Percentiles rank a stretch among this genome's conserved stretches.
Conservation (phyloP, 2,888 invertebrate genomes). For the Stenurella melanura region DNA sequence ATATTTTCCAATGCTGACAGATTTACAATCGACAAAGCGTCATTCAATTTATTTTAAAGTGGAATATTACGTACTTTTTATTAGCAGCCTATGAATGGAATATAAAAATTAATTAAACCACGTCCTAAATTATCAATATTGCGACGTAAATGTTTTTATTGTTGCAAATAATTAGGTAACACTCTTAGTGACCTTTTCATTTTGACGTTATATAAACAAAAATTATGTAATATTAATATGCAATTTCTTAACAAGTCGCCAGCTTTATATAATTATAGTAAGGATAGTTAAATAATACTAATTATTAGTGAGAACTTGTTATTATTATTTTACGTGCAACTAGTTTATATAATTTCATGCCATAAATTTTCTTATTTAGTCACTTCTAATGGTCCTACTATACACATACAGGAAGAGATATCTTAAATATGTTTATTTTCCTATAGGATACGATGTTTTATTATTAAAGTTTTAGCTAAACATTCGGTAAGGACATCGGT, state of each 20-base stretch:
- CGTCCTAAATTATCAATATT: not conserved
- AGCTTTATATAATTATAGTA: conserved; percentile 25
- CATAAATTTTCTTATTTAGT: not conserved
- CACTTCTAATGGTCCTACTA: not conserved
- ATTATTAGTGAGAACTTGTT: conserved; percentile 30
- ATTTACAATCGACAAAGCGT: not conserved
- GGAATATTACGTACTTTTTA: conserved; percentile 1
- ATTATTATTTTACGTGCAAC: conserved; percentile 5
- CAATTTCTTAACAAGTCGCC: conserved; percentile 17
- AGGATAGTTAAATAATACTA: conserved; percentile 25
- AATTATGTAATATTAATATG: conserved; percentile 14
- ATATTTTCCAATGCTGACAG: not conserved
- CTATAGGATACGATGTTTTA: conserved; percentile 27
- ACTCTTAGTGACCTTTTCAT: conserved; percentile 8
- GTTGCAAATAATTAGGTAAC: conserved; percentile 12
- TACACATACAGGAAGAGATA: conserved; percentile 15
- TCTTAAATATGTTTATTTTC: conserved; percentile 10
- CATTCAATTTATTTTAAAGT: conserved; percentile 1
- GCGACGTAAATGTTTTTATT: not conserved
- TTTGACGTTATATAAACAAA: conserved; percentile 10
- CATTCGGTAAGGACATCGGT: not conserved
- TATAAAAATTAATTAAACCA: not conserved
- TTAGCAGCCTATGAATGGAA: not conserved
- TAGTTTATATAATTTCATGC: conserved; percentile 25
- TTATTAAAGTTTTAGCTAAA: conserved; percentile 10